phyloP scores from a whole-genome alignment of 2,797 vertebrate genomes.

The Leuciscus waleckii region DNA sequence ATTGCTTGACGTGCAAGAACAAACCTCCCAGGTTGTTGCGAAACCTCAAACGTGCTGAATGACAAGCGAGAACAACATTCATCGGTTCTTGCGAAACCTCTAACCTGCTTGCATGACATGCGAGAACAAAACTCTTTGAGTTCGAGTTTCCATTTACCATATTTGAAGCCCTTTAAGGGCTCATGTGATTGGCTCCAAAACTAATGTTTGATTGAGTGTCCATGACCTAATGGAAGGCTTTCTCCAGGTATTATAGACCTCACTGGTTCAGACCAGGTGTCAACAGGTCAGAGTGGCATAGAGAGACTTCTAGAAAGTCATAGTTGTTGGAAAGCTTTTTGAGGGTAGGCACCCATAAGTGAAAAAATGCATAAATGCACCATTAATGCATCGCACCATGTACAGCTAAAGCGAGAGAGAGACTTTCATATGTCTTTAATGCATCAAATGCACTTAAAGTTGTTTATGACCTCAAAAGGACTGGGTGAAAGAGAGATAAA shows the following conservation, averaged over 20 bases:
- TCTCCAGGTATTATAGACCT: background rate
- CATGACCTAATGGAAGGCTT: background rate
- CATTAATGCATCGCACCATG: background rate
- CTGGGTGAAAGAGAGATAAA: slow-evolving; percentile 49
- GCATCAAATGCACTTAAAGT: slow-evolving; percentile 46
- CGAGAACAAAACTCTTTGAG: background rate
- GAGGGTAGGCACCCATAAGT: background rate
- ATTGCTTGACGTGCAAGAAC: background rate
- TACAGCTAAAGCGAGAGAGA: slow-evolving; percentile 29
- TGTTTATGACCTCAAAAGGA: slow-evolving; percentile 62
- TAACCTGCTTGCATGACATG: background rate
- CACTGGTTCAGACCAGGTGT: background rate
- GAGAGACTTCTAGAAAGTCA: slow-evolving; percentile 2
- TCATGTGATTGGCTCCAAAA: background rate
- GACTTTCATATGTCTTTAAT: slow-evolving; percentile 38
- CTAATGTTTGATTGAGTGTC: background rate
- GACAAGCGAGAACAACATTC: background rate
- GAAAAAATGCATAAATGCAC: slow-evolving; percentile 13
- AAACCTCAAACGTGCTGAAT: background rate
- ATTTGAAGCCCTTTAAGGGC: background rate
- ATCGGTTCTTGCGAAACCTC: background rate
- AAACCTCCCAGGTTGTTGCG: background rate
- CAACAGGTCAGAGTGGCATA: slow-evolving; percentile 39
- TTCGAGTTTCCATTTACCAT: background rate
- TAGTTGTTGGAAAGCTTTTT: background rate